phyloP scores from a whole-genome alignment of 2,797 vertebrate genomes.

The Eurystomus glaucurus region DNA sequence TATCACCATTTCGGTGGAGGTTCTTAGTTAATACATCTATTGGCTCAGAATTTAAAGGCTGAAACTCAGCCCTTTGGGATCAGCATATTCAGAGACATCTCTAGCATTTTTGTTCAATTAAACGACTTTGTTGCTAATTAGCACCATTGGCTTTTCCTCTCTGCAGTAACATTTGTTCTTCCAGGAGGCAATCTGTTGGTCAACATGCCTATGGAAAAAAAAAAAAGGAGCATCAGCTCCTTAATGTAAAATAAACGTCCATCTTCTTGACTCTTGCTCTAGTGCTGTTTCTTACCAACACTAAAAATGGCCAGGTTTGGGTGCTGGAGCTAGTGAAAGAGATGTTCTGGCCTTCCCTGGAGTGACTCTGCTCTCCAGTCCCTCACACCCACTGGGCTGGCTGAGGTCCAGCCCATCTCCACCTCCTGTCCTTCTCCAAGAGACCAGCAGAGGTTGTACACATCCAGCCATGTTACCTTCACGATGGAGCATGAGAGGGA shows the following conservation, averaged over 20 bases:
- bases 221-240: neutral
- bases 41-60: neutral
- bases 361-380: neutral
- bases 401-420: neutral
- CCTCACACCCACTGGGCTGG: neutral
- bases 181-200: neutral
- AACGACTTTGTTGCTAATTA: neutral
- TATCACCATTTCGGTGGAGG: neutral
- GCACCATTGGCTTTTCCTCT: neutral
- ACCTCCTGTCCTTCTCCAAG: accelerated
- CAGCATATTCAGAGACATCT: neutral
- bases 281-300: neutral
- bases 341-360: neutral
- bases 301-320: neutral
- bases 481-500: accelerated
- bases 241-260: neutral
- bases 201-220: accelerated
- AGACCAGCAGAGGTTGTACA: neutral
- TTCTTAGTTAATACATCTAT: neutral
- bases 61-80: neutral
- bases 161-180: neutral
- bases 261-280: neutral
- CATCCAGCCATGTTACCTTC: accelerated
- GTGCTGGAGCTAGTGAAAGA: neutral
- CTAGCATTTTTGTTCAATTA: neutral